Percentiles rank a stretch among this genome's conserved stretches.
These are phyloP conservation scores for Cydia strobilella DNA, from an alignment of 1,140 invertebrate species.

Conservation along the genomic window DNA sequence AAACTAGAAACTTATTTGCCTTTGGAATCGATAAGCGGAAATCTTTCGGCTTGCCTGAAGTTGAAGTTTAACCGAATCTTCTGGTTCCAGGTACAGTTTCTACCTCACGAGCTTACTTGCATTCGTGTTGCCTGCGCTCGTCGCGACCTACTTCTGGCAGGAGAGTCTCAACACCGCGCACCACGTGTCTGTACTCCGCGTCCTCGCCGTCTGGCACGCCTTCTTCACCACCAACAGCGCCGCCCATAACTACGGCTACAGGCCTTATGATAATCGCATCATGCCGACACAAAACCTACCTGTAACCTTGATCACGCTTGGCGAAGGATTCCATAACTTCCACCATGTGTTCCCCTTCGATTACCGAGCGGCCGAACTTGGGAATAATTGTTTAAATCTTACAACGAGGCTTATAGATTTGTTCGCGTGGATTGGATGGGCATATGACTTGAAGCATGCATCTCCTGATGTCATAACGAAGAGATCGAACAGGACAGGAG, in stretches of 20 bases:
- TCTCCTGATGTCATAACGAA: constrained; percentile 36
- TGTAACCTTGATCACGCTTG: constrained; percentile 34
- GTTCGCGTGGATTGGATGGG: constrained; percentile 79
- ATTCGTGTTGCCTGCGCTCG: constrained; percentile 90
- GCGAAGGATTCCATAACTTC: constrained; percentile 93
- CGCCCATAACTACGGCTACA: constrained; percentile 83
- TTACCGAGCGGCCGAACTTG: constrained; percentile 89
- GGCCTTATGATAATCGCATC: constrained; percentile 84
- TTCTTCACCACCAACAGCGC: constrained; percentile 88
- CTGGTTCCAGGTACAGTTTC: constrained; percentile 39
- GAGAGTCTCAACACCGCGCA: constrained; percentile 86
- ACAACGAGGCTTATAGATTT: constrained; percentile 85
- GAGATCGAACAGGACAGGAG: constrained; percentile 40
- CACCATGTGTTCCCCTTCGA: constrained; percentile 95
- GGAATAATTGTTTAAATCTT: constrained; percentile 81
- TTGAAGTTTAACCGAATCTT: neutral
- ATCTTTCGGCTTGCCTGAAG: neutral
- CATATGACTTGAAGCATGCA: constrained; percentile 84
- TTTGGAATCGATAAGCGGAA: neutral
- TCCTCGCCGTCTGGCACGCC: constrained; percentile 87
- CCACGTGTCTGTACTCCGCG: neutral
- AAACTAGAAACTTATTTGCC: no score
- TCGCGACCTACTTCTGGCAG: constrained; percentile 90
- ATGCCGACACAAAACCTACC: constrained; percentile 37
- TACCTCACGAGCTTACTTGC: constrained; percentile 75